Percentiles rank a stretch among this genome's conserved stretches.
These are phyloP conservation scores for Onthophagus sagittarius DNA, from an alignment of 2,888 invertebrate genomes.

Conservation along the genomic window DNA sequence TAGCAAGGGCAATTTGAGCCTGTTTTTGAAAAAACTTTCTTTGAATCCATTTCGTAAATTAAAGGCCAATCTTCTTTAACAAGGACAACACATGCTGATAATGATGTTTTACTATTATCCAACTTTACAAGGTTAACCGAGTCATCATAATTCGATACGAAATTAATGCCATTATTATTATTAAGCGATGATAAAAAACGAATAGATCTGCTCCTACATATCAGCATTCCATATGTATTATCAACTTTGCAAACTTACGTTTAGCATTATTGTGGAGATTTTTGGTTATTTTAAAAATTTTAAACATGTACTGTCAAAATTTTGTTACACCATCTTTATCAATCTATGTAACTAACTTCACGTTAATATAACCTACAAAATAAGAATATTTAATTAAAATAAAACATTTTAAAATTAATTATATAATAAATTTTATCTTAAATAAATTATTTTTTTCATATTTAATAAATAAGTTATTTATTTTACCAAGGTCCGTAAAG, in stretches of 20 bases:
- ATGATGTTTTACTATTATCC: background rate
- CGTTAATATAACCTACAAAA: background rate
- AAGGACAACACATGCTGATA: background rate
- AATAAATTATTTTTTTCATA: too few relatives aligned
- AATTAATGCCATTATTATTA: background rate
- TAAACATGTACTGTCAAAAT: background rate
- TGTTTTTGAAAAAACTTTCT: background rate
- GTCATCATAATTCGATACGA: slow-evolving; percentile 1
- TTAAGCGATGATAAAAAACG: slow-evolving; percentile 4
- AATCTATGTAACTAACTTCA: slow-evolving; percentile 1
- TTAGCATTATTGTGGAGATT: background rate
- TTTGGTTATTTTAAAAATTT: background rate
- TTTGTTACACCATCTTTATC: background rate
- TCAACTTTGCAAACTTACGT: background rate
- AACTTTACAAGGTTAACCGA: slow-evolving; percentile 1
- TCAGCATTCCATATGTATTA: background rate
- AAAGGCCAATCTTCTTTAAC: background rate
- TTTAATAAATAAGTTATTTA: too few relatives aligned
- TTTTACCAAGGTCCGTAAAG: too few relatives aligned
- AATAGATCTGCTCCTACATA: slow-evolving; percentile 4
- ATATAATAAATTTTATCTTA: too few relatives aligned
- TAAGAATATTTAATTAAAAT: background rate
- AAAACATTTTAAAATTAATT: too few relatives aligned
- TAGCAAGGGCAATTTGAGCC: background rate
- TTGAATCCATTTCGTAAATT: background rate